Evolutionary conservation across 2,797 vertebrate genomes (phyloP).

Genomic region (Lindbergichthys nudifrons): DNA sequence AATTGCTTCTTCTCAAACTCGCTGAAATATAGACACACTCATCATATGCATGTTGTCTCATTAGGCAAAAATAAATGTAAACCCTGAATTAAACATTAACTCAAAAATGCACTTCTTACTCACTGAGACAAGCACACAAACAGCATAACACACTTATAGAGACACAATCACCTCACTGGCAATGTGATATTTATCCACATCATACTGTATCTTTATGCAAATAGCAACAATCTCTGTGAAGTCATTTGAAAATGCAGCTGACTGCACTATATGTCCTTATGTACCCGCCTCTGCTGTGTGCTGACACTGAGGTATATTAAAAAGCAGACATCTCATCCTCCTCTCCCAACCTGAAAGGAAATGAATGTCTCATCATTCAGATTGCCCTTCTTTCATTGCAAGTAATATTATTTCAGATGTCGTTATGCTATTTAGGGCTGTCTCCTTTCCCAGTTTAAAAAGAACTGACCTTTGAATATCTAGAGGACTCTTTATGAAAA

Average conservation of each 20-base stretch:
- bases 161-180: not conserved
- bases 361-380: conserved; percentile 70
- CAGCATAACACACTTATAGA: conserved; percentile 8
- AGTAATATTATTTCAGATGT: conserved; percentile 43
- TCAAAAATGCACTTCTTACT: conserved; percentile 14
- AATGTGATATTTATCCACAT: conserved; percentile 29
- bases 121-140: conserved; percentile 9
- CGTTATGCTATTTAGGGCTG: conserved; percentile 29
- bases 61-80: conserved; percentile 28
- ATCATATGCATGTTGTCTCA: conserved; percentile 1
- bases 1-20: conserved; percentile 8
- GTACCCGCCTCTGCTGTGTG: conserved; percentile 31
- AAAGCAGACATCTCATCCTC: conserved; percentile 64
- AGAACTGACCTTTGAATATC: conserved; percentile 29
- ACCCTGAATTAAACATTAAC: conserved; percentile 30
- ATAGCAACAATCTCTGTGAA: conserved; percentile 32
- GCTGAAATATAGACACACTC: conserved; percentile 16
- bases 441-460: conserved; percentile 17
- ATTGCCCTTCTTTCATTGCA: conserved; percentile 55
- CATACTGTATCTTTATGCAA: conserved; percentile 42
- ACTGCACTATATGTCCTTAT: conserved; percentile 28
- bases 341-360: conserved; percentile 71
- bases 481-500: conserved; percentile 17
- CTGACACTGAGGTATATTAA: conserved; percentile 69
- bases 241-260: conserved; percentile 15